Evolutionary conservation across 2,797 vertebrate genomes (phyloP), one percentile per base, ranked within the genome.

Genomic region (Anas capensis): DNA sequence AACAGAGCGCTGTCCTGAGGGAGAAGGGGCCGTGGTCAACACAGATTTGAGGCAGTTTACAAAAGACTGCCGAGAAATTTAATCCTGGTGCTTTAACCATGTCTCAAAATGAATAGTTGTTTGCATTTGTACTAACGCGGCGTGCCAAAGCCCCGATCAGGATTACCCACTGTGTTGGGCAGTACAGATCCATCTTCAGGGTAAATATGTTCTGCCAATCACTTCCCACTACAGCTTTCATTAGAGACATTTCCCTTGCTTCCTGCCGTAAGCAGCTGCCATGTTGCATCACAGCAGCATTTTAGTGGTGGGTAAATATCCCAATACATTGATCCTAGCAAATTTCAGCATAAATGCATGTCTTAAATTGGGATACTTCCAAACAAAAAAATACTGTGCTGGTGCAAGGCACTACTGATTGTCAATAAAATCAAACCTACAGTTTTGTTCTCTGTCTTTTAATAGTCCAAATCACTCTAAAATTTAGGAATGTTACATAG

Each of bases 181-280:
- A 0, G 56, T 49, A 73, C 54, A 87, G 81, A 69, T 51, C 82
- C 76, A 83, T 88, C 95, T 91, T 92, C 91, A 93, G 77, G 64
- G 92, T 85, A 92, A 92, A 54, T 80, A 89, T 31, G 49, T 87
- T 85, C 82, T 92, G 90, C 88, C 86, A 96, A 75, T 88, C 90
- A 93, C 75, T 93, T 90, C 78, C 68, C 78, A 46, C 49, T 80
- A 57, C 57, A 86, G 73, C 92, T 94, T 94, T 80, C 64, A 93
- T 90, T 73, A 90, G 90, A 82, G 61, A 88, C 40, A 77, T 93
- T 93, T 85, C 87, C 60, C 53, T 86, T 82, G 71, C 68, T 90
- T 90, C 66, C 90, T 93, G 66, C 53, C 36, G 36, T 64, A 84
- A 91, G 88, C 58, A 88, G 75, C 80, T 93, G 56, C 64, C 83